These are phyloP conservation scores for Cinara cedri DNA, from an alignment of 2,888 invertebrate genomes.

Conservation along the genomic window DNA sequence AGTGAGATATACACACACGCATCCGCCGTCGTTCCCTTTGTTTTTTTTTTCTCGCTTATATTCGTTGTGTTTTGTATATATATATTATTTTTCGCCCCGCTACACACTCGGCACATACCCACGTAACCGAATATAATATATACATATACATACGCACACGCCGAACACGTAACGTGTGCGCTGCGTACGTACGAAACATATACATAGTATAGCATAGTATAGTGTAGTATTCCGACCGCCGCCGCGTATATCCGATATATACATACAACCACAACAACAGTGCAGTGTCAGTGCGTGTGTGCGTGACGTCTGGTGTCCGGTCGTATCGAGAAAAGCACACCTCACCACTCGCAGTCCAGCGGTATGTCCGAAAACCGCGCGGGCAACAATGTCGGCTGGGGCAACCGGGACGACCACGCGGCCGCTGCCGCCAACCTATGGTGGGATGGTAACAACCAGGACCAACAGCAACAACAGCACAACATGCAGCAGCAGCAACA, in stretches of 20 bases:
- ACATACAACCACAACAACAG: conserved; percentile 17
- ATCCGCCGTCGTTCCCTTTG: conserved; percentile 56
- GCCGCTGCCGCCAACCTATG: conserved; percentile 64
- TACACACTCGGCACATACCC: conserved; percentile 28
- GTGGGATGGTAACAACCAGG: conserved; percentile 62
- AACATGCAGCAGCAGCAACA: conserved; percentile 62
- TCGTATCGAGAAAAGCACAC: conserved; percentile 22
- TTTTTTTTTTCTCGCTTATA: conserved; percentile 45
- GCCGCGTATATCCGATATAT: neutral
- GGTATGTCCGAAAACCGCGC: conserved; percentile 59
- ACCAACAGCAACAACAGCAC: conserved; percentile 61
- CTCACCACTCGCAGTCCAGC: conserved; percentile 54
- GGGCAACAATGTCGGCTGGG: conserved; percentile 63
- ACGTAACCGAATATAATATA: conserved; percentile 50
- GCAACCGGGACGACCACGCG: conserved; percentile 61
- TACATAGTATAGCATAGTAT: no score
- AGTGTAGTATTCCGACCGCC: conserved; percentile 1
- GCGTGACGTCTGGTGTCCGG: conserved; percentile 53
- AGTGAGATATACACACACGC: conserved; percentile 55
- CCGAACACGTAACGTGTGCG: conserved; percentile 45
- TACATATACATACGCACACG: conserved; percentile 39
- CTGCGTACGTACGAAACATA: conserved; percentile 27
- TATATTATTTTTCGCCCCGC: conserved; percentile 45
- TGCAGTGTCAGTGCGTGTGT: conserved; percentile 43
- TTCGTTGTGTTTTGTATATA: conserved; percentile 20